phyloP scores from a whole-genome alignment of 2,113 vertebrate genomes.

The Polypterus senegalus region DNA sequence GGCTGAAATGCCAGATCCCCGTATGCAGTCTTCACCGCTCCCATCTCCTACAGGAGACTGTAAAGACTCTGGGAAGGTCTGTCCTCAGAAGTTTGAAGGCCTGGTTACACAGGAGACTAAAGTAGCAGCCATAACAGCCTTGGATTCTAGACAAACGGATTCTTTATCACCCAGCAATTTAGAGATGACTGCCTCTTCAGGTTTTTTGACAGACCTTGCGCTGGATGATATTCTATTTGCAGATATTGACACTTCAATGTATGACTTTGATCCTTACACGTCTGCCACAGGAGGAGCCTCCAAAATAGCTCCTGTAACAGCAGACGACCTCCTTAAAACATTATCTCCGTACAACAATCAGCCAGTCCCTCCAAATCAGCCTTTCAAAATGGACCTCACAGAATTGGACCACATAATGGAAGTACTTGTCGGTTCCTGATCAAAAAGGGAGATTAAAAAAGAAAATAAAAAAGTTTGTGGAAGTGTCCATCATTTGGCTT shows the following conservation, averaged over 20 bases:
- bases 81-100: slow-evolving; percentile 52
- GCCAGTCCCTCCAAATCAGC: slow-evolving; percentile 84
- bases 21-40: slow-evolving; percentile 16
- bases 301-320: slow-evolving; percentile 77
- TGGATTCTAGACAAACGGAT: slow-evolving; percentile 66
- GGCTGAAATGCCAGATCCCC: slow-evolving; percentile 24
- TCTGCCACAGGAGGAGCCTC: slow-evolving; percentile 56
- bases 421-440: slow-evolving; percentile 91
- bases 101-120: slow-evolving; percentile 48
- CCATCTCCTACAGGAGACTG: slow-evolving; percentile 24
- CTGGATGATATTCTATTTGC: slow-evolving; percentile 95
- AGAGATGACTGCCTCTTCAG: slow-evolving; percentile 76
- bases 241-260: slow-evolving; percentile 98
- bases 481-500: slow-evolving; percentile 14
- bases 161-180: slow-evolving; percentile 58
- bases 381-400: slow-evolving; percentile 97
- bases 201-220: slow-evolving; percentile 93
- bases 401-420: slow-evolving; percentile 99
- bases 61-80: slow-evolving; percentile 47
- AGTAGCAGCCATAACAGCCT: slow-evolving; percentile 12
- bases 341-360: slow-evolving; percentile 74
- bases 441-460: slow-evolving; percentile 1
- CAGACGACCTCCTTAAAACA: slow-evolving; percentile 91
- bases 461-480: slow-evolving; percentile 3
- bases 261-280: slow-evolving; percentile 92